Conservation (phyloP, 2,797 vertebrate species). For the Syngnathus rostellatus region DNA sequence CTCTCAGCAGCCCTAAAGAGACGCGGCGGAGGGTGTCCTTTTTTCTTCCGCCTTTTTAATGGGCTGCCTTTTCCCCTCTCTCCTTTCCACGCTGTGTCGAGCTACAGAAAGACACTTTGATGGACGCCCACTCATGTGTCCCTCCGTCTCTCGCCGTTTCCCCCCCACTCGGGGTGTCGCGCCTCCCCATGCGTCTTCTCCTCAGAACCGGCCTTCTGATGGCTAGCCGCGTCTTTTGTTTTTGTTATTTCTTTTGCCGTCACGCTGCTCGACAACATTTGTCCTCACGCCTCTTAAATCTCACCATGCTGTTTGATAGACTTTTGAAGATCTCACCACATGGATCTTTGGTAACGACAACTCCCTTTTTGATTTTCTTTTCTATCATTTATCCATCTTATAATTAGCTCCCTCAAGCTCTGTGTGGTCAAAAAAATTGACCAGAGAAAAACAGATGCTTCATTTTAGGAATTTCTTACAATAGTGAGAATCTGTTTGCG, state of each 20-base stretch:
- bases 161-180: conserved; percentile 15
- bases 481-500: not conserved
- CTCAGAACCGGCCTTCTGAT: conserved; percentile 34
- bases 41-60: conserved; percentile 26
- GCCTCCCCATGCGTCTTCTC: conserved; percentile 13
- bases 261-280: conserved; percentile 46
- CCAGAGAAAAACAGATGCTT: conserved; percentile 6
- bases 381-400: conserved; percentile 2
- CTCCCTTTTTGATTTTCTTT: conserved; percentile 15
- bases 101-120: conserved; percentile 43
- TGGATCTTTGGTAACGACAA: not conserved
- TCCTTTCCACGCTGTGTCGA: conserved; percentile 29
- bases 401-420: conserved; percentile 10
- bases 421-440: not conserved
- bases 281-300: conserved; percentile 47
- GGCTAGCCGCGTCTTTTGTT: not conserved
- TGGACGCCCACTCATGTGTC: conserved; percentile 34
- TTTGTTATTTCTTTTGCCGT: conserved; percentile 21
- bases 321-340: conserved; percentile 7
- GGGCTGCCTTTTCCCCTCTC: conserved; percentile 24
- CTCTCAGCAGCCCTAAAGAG: conserved; percentile 29
- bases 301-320: conserved; percentile 39
- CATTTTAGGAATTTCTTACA: not conserved
- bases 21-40: conserved; percentile 5
- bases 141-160: conserved; percentile 19